Conservation (phyloP, 2,797 vertebrate genomes). For the Eupleurogrammus muticus region DNA sequence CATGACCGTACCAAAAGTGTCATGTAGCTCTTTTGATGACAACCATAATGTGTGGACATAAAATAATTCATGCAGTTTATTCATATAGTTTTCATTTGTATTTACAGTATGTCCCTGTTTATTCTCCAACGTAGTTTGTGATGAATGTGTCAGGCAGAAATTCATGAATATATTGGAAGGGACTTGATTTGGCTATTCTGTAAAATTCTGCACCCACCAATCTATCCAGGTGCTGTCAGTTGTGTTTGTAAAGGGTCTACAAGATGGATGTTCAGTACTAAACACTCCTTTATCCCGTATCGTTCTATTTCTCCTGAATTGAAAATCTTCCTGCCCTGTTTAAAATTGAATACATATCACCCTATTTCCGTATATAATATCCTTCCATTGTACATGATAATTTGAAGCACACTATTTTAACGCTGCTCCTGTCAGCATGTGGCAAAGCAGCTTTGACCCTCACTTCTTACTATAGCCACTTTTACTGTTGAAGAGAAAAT, state of each 20-base stretch:
- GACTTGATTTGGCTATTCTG: conserved; percentile 33
- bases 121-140: conserved; percentile 29
- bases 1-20: neutral
- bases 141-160: conserved; percentile 37
- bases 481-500: conserved; percentile 38
- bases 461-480: neutral
- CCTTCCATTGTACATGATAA: conserved; percentile 1
- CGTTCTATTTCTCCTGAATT: conserved; percentile 4
- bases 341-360: neutral
- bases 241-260: conserved; percentile 23
- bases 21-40: neutral
- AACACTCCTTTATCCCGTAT: conserved; percentile 13
- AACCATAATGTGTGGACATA: conserved; percentile 7
- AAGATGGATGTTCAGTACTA: conserved; percentile 41
- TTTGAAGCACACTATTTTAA: conserved; percentile 1
- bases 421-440: too few relatives aligned
- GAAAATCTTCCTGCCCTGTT: conserved; percentile 29
- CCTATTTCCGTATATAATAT: conserved; percentile 6
- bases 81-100: conserved; percentile 35
- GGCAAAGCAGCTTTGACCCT: too few relatives aligned
- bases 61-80: conserved; percentile 16
- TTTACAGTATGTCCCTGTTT: conserved; percentile 28
- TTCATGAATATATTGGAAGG: conserved; percentile 44
- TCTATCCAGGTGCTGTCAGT: conserved; percentile 42
- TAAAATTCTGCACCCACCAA: conserved; percentile 9